Percentiles rank a stretch among this genome's conserved stretches.
phyloP scores from a whole-genome alignment of 2,113 vertebrate genomes.

The Coracopsis vasa region DNA sequence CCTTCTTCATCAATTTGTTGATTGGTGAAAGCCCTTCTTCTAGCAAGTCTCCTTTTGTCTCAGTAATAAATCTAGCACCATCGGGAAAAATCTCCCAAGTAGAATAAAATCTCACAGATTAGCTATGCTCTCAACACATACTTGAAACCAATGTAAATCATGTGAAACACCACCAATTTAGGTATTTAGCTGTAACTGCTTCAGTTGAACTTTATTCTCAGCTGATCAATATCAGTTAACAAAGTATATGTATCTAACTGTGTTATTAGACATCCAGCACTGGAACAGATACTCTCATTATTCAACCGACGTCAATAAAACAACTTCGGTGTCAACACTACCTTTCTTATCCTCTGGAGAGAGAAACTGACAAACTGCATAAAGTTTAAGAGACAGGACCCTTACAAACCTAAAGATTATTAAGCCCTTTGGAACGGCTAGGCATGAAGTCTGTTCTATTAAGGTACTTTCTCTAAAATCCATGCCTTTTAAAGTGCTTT shows the following conservation, averaged over 20 bases:
- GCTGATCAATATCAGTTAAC: neutral
- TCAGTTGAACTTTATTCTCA: neutral
- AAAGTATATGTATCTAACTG: fast-evolving
- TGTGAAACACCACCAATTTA: neutral
- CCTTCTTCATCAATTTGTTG: neutral
- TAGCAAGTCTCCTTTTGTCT: neutral
- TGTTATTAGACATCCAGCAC: neutral
- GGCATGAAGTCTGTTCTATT: neutral
- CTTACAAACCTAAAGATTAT: neutral
- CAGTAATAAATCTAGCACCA: neutral
- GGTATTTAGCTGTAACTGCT: neutral
- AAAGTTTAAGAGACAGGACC: neutral
- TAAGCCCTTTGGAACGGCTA: neutral
- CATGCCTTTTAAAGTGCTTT: neutral
- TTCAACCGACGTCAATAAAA: neutral
- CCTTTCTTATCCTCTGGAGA: neutral
- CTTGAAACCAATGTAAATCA: neutral
- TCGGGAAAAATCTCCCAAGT: neutral
- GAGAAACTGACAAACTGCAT: neutral
- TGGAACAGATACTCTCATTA: neutral
- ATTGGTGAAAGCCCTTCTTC: neutral
- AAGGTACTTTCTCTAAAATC: neutral
- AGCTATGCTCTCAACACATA: neutral
- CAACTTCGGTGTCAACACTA: fast-evolving
- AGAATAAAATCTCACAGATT: neutral